phyloP scores from a whole-genome alignment of 2,797 vertebrate species.

The Pseudochaenichthys georgianus region DNA sequence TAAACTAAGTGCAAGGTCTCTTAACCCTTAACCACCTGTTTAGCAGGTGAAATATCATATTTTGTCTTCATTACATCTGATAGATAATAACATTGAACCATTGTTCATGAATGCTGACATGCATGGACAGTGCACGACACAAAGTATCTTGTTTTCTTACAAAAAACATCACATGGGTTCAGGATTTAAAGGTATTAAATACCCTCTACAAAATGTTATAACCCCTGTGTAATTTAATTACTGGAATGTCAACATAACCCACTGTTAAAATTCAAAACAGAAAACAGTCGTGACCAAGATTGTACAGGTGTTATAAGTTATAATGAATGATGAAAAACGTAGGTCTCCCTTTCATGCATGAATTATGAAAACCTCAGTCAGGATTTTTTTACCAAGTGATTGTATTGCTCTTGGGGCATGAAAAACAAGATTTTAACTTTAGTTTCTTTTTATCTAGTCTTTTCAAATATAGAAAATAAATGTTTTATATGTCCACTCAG shows the following conservation, averaged over 20 bases:
- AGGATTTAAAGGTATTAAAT: not conserved
- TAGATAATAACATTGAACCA: not conserved
- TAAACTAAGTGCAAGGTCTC: not conserved
- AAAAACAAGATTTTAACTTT: no score
- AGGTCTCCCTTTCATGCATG: not conserved
- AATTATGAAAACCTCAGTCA: no score
- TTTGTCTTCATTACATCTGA: not conserved
- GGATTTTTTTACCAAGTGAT: no score
- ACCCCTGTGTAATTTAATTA: slow-evolving; percentile 1
- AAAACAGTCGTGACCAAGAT: not conserved
- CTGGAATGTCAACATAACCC: not conserved
- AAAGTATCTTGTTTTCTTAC: not conserved
- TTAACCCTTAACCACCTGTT: not conserved
- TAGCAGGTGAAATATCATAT: not conserved
- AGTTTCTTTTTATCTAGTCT: no score
- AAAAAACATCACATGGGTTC: not conserved
- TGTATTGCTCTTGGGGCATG: no score
- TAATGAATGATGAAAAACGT: not conserved
- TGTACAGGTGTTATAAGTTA: not conserved
- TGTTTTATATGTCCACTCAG: no score
- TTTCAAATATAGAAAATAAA: no score
- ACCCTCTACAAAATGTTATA: not conserved
- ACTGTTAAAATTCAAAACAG: not conserved
- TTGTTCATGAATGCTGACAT: not conserved
- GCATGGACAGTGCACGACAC: not conserved